A percentile compares a stretch with the other conserved stretches of the same genome.
Evolutionary conservation across 2,888 invertebrate species (phyloP).

Genomic region (Drosophila aldrichi): DNA sequence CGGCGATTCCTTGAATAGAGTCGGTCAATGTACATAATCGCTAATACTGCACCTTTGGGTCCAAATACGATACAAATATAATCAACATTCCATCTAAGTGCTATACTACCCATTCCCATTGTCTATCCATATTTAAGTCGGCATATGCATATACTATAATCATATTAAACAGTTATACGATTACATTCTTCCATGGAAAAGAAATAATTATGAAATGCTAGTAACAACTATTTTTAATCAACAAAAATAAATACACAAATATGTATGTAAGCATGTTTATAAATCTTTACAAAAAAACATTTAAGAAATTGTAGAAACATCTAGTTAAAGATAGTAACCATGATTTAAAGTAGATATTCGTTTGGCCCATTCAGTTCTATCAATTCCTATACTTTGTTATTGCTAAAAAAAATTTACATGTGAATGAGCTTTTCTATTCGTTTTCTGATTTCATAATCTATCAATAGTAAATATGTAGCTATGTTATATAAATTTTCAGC

Average conservation of each 20-base stretch:
- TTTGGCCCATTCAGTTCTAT: background rate
- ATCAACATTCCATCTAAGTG: slow-evolving; percentile 50
- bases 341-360: background rate
- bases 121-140: slow-evolving; percentile 43
- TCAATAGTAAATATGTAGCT: background rate
- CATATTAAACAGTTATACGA: slow-evolving; percentile 26
- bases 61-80: slow-evolving; percentile 54
- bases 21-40: slow-evolving; percentile 24
- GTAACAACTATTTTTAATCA: slow-evolving; percentile 9
- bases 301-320: background rate
- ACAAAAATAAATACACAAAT: slow-evolving; percentile 16
- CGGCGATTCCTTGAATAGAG: slow-evolving; percentile 4
- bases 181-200: slow-evolving; percentile 23
- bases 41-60: slow-evolving; percentile 64
- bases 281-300: slow-evolving; percentile 17
- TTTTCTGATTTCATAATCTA: background rate
- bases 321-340: background rate
- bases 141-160: slow-evolving; percentile 15
- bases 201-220: slow-evolving; percentile 29
- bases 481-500: background rate
- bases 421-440: background rate
- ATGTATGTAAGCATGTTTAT: slow-evolving; percentile 7
- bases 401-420: background rate
- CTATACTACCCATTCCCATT: slow-evolving; percentile 52
- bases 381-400: background rate